These are phyloP conservation scores for Ornithoptera priamus DNA, from an alignment of 2,888 invertebrate genomes.

Conservation along the genomic window DNA sequence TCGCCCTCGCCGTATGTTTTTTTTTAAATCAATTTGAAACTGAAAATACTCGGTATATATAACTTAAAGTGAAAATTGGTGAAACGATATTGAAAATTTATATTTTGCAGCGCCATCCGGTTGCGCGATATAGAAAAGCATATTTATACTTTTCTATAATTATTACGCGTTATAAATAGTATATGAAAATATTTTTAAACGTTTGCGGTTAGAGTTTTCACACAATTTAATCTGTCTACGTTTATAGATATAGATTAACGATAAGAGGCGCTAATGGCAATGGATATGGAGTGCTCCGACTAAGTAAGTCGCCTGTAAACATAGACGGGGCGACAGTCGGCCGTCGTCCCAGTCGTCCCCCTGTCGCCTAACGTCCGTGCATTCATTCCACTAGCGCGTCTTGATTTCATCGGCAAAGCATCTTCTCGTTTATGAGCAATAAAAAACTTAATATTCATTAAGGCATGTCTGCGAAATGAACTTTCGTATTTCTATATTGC, in stretches of 20 bases:
- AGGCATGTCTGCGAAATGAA: conserved; percentile 7
- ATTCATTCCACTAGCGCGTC: conserved; percentile 23
- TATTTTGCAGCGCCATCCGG: too few species aligned
- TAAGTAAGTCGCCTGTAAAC: conserved; percentile 38
- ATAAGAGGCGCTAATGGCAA: conserved; percentile 5
- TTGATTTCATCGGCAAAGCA: conserved; percentile 22
- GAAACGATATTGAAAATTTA: too few species aligned
- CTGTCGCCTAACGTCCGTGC: conserved; percentile 43
- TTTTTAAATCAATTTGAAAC: too few species aligned
- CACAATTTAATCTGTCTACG: not conserved
- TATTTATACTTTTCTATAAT: too few species aligned
- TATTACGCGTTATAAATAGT: too few species aligned
- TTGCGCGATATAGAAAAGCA: too few species aligned
- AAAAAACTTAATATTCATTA: conserved; percentile 23
- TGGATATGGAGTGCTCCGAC: conserved; percentile 26
- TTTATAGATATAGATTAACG: conserved; percentile 4
- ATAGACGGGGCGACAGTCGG: conserved; percentile 36
- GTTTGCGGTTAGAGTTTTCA: not conserved
- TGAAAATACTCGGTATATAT: too few species aligned
- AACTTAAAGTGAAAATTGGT: too few species aligned
- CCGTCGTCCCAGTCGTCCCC: conserved; percentile 40
- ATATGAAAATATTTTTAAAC: too few species aligned
- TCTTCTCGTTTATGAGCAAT: conserved; percentile 19
- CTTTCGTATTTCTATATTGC: not conserved
- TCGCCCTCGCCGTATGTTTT: too few species aligned